Conservation (phyloP, 23 tunicate genomes). For the Styela clava region DNA sequence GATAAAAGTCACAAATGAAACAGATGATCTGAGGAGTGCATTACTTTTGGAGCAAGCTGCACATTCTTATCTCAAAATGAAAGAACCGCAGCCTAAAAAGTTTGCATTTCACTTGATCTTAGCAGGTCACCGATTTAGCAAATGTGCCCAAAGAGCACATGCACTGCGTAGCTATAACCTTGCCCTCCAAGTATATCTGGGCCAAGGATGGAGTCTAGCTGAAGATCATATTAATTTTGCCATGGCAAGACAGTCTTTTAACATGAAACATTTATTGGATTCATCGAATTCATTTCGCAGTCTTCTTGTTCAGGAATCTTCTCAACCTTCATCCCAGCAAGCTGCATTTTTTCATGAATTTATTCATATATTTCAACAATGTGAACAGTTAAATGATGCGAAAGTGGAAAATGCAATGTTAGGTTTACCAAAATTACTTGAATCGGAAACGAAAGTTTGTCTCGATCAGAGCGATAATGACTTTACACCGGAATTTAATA, state of each 20-base stretch:
- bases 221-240: conserved; percentile 78
- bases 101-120: conserved; percentile 73
- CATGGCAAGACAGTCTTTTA: conserved; percentile 53
- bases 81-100: conserved; percentile 60
- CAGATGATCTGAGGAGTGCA: conserved; percentile 76
- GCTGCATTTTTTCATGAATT: conserved; percentile 64
- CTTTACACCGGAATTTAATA: background rate
- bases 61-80: conserved; percentile 48
- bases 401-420: background rate
- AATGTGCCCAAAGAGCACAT: conserved; percentile 46
- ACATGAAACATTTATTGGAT: conserved; percentile 30
- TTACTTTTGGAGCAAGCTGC: conserved; percentile 86
- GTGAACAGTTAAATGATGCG: background rate
- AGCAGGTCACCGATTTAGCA: conserved; percentile 88
- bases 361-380: conserved; percentile 35
- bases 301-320: conserved; percentile 42
- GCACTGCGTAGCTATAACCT: conserved; percentile 57
- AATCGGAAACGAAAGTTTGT: background rate
- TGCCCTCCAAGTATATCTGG: conserved; percentile 67
- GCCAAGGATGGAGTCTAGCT: conserved; percentile 57
- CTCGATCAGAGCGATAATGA: background rate
- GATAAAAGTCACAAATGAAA: conserved; percentile 41
- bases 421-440: background rate
- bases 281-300: conserved; percentile 49
- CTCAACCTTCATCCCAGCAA: conserved; percentile 64